Evolutionary conservation across 2,797 vertebrate genomes (phyloP).

Genomic region (Falco cherrug): DNA sequence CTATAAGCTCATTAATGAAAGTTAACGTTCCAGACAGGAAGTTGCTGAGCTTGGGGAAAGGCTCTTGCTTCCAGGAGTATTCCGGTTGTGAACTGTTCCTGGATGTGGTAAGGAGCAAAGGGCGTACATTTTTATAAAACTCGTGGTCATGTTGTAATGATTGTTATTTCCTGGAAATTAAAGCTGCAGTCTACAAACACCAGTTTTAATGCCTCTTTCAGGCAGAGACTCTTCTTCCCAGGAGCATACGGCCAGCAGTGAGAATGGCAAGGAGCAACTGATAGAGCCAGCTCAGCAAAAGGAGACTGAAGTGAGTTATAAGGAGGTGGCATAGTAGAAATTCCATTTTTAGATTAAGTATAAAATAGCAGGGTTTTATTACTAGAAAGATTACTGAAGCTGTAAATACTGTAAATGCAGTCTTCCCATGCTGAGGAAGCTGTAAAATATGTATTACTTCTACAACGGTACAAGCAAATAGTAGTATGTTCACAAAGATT

Average conservation of each 20-base stretch:
- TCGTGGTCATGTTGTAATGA: not conserved
- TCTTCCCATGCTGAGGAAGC: not conserved
- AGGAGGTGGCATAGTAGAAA: not conserved
- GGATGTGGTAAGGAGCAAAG: not conserved
- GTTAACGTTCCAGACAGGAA: slow-evolving; percentile 73
- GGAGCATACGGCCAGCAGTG: not conserved
- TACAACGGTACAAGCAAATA: not conserved
- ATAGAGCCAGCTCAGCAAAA: not conserved
- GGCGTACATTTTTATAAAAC: fast-evolving
- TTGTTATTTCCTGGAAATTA: not conserved
- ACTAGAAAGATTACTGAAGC: not conserved
- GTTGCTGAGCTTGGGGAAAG: slow-evolving; percentile 80
- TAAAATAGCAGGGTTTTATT: not conserved
- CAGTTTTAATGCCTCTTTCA: not conserved
- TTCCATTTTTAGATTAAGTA: slow-evolving; percentile 3
- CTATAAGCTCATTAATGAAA: not conserved
- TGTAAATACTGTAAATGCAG: slow-evolving; percentile 28
- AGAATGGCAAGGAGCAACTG: not conserved
- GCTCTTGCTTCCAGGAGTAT: slow-evolving; percentile 78
- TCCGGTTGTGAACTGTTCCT: slow-evolving; percentile 33
- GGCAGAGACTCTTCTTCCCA: not conserved
- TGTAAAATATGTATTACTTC: not conserved
- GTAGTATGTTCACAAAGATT: slow-evolving; percentile 7
- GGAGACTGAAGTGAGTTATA: not conserved
- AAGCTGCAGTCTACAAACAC: not conserved